Conservation (phyloP, 1,140 invertebrate species). For the Hirudo medicinalis region DNA sequence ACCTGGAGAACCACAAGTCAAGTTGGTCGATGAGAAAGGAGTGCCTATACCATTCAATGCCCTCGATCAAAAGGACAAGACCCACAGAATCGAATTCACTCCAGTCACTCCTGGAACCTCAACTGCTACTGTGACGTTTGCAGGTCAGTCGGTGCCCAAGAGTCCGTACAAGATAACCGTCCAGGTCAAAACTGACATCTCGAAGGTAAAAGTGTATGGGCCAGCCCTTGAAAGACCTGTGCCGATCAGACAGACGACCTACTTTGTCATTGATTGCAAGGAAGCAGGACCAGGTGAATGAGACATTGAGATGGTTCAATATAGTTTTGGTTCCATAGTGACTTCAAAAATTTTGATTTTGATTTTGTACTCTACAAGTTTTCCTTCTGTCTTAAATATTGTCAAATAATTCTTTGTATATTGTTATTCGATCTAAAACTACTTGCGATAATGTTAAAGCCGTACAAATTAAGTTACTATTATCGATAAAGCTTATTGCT, state of each 20-base stretch:
- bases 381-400: too few relatives aligned
- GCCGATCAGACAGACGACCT: constrained; percentile 33
- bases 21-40: constrained; percentile 57
- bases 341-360: too few relatives aligned
- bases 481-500: too few relatives aligned
- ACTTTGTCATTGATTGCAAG: constrained; percentile 41
- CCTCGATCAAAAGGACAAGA: constrained; percentile 65
- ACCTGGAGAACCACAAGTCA: constrained; percentile 53
- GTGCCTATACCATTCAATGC: constrained; percentile 58
- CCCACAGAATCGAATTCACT: constrained; percentile 43
- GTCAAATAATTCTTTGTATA: too few relatives aligned
- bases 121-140: background rate
- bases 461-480: too few relatives aligned
- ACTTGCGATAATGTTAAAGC: too few relatives aligned
- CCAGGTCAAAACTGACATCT: constrained; percentile 2
- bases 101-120: background rate
- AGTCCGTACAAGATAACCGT: constrained; percentile 27
- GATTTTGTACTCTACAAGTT: too few relatives aligned
- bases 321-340: too few relatives aligned
- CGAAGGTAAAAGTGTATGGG: constrained; percentile 42
- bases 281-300: constrained; percentile 38
- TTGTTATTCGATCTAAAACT: too few relatives aligned
- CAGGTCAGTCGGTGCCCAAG: constrained; percentile 9
- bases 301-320: background rate
- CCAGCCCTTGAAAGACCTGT: constrained; percentile 41